A percentile compares a stretch with the other conserved stretches of the same genome.
These are phyloP conservation scores for Orthonevra nobilis DNA, from an alignment of 2,888 invertebrate genomes.

Conservation along the genomic window DNA sequence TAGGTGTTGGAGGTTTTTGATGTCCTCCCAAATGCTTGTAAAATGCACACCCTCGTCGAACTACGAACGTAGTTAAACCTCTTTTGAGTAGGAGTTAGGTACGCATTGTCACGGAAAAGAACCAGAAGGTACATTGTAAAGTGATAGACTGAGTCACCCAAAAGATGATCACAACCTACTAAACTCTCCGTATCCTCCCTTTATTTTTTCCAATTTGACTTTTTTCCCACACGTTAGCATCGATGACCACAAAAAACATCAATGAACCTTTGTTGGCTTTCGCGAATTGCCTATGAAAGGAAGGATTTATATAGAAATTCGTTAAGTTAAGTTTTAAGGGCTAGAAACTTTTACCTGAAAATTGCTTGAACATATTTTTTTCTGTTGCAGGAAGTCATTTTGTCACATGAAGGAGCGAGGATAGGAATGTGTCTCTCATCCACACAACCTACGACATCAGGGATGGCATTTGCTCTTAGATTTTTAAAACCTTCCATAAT, in stretches of 20 bases:
- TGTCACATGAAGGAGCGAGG: conserved; percentile 2
- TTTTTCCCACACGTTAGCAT: neutral
- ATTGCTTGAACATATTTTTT: neutral
- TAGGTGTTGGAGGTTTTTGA: too few species aligned
- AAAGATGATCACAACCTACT: too few species aligned
- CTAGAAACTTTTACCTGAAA: neutral
- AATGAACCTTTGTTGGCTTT: neutral
- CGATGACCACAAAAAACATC: neutral
- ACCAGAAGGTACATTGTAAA: too few species aligned
- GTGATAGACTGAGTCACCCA: too few species aligned
- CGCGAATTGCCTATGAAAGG: neutral
- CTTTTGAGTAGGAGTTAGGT: too few species aligned
- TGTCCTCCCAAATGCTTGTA: too few species aligned
- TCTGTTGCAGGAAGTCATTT: neutral
- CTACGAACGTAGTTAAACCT: too few species aligned
- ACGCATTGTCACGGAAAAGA: too few species aligned
- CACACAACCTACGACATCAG: too few species aligned
- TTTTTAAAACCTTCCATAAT: conserved; percentile 2
- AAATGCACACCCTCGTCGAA: too few species aligned
- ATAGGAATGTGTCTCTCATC: conserved; percentile 11
- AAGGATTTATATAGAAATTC: neutral
- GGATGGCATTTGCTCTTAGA: neutral
- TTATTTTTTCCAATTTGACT: neutral
- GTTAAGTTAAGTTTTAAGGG: neutral
- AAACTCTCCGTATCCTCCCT: too few species aligned